These are phyloP conservation scores for Morus bassanus DNA, from an alignment of 2,797 vertebrate species.

Conservation along the genomic window DNA sequence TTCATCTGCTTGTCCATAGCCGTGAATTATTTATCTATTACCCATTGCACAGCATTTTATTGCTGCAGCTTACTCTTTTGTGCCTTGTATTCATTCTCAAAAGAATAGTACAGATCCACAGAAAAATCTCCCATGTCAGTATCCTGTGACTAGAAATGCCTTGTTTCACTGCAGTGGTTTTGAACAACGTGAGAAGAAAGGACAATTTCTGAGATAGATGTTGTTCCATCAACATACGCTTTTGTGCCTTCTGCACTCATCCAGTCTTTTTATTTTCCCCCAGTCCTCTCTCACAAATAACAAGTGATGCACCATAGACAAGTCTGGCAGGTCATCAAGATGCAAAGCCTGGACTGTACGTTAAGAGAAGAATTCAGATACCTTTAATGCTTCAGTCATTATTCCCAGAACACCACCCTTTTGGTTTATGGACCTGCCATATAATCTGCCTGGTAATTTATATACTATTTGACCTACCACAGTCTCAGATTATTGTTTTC, in stretches of 20 bases:
- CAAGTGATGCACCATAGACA: neutral
- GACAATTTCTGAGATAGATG: neutral
- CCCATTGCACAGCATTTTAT: neutral
- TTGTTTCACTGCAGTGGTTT: neutral
- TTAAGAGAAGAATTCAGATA: neutral
- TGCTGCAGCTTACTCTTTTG: neutral
- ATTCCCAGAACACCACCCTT: neutral
- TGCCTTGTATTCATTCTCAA: neutral
- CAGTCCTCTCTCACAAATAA: neutral
- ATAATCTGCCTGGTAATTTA: neutral
- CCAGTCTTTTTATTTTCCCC: neutral
- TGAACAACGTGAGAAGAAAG: neutral
- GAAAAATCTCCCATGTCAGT: neutral
- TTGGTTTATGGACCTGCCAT: neutral
- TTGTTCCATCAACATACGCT: neutral
- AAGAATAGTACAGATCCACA: neutral
- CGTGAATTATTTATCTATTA: conserved; percentile 31
- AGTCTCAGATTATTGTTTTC: neutral
- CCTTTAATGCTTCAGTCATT: neutral
- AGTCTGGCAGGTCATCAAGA: neutral
- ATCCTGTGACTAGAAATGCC: neutral
- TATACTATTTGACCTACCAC: neutral
- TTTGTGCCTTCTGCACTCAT: neutral
- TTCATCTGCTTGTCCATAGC: neutral
- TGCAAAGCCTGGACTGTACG: neutral